Conservation (phyloP, 2,113 vertebrate genomes). For the Echinops telfairi region DNA sequence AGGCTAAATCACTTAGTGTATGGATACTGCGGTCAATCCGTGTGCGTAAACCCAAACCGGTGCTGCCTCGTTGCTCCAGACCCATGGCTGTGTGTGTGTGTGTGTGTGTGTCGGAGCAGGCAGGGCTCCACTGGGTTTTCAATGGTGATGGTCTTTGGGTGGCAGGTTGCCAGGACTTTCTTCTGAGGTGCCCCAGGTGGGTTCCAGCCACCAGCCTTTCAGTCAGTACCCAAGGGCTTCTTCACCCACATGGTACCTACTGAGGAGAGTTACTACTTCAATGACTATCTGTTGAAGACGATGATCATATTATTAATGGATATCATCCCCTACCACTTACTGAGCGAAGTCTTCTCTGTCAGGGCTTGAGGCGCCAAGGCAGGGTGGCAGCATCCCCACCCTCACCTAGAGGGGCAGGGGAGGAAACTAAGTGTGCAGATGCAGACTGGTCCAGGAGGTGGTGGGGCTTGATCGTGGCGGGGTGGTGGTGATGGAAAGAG, state of each 20-base stretch:
- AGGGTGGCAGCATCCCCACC: not conserved
- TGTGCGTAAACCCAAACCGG: not conserved
- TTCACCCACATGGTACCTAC: not conserved
- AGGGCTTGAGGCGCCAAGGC: accelerated
- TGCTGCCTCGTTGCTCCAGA: not conserved
- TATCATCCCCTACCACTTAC: not conserved
- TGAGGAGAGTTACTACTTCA: not conserved
- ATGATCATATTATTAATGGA: not conserved
- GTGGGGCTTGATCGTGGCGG: not conserved
- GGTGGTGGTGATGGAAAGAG: not conserved
- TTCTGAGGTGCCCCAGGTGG: not conserved
- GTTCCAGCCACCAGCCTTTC: not conserved
- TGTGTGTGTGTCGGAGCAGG: not conserved
- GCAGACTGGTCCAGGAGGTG: not conserved
- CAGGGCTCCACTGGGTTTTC: not conserved
- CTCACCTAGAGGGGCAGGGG: not conserved
- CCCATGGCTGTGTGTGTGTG: not conserved
- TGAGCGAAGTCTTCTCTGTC: not conserved
- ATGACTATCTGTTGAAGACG: not conserved
- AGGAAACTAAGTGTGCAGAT: not conserved
- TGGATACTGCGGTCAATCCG: not conserved
- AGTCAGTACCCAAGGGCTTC: not conserved
- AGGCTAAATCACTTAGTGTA: not conserved
- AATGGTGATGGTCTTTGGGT: not conserved
- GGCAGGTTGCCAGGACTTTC: too few relatives aligned